Evolutionary conservation across 1,140 invertebrate genomes (phyloP).

Genomic region (Drosophila orosa): DNA sequence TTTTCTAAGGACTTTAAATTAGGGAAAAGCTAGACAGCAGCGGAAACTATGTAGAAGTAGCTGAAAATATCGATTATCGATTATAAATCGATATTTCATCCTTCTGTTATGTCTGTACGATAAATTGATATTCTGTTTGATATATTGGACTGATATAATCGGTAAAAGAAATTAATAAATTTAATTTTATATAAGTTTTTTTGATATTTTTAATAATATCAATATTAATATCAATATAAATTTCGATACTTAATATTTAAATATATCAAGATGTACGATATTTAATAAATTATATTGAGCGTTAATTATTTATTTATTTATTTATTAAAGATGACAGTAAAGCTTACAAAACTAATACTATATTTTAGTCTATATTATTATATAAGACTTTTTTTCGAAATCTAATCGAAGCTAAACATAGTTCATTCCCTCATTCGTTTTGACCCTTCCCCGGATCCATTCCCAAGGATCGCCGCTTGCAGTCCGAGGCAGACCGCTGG

Average conservation of each 20-base stretch:
- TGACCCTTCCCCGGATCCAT: not conserved
- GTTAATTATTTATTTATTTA: too few relatives aligned
- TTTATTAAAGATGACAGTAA: too few relatives aligned
- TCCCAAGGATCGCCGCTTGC: constrained; percentile 5
- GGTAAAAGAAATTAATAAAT: not conserved
- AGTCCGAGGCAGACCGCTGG: constrained; percentile 3
- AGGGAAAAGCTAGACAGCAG: too few relatives aligned
- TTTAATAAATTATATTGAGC: too few relatives aligned
- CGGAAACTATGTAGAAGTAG: too few relatives aligned
- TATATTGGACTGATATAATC: not conserved
- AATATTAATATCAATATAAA: not conserved
- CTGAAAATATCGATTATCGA: not conserved
- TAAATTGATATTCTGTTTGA: not conserved
- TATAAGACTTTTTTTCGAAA: too few relatives aligned
- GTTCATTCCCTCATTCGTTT: constrained; percentile 6
- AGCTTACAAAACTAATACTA: too few relatives aligned
- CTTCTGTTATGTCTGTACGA: too few relatives aligned
- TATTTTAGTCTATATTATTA: not conserved
- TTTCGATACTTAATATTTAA: not conserved
- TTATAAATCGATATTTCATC: too few relatives aligned
- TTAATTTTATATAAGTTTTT: not conserved
- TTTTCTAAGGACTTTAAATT: too few relatives aligned
- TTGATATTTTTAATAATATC: not conserved
- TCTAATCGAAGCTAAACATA: not conserved
- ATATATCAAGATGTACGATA: too few relatives aligned